Conservation (phyloP, 2,888 invertebrate species). For the Alloscopus bannaensis region DNA sequence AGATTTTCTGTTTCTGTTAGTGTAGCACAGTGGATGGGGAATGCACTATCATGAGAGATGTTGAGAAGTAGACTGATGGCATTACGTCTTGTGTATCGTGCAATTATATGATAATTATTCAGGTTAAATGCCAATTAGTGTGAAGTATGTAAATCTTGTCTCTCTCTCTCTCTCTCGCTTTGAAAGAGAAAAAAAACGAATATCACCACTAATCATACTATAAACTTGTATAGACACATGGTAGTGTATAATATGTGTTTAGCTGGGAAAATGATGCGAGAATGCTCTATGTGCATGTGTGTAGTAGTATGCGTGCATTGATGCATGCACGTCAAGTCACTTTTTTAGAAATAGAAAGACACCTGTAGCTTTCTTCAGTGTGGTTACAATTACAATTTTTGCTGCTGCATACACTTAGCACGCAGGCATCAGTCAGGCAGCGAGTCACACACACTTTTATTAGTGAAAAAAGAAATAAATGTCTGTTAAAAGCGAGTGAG, state of each 20-base stretch:
- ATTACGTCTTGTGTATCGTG: conserved; percentile 61
- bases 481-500: too few species aligned
- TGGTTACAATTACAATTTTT: conserved; percentile 40
- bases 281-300: conserved; percentile 1
- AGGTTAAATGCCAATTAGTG: conserved; percentile 68
- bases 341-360: conserved; percentile 65
- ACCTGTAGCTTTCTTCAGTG: conserved; percentile 66
- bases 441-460: conserved; percentile 12
- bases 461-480: too few species aligned
- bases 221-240: not conserved
- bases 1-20: conserved; percentile 57
- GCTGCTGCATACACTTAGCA: conserved; percentile 61
- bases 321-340: conserved; percentile 62
- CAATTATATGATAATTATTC: conserved; percentile 68
- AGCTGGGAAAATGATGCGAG: not conserved
- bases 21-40: conserved; percentile 25
- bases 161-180: too few species aligned
- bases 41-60: conserved; percentile 32
- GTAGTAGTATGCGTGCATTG: conserved; percentile 50
- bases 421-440: conserved; percentile 52
- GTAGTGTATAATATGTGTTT: not conserved
- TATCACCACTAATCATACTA: not conserved
- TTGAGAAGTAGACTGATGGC: conserved; percentile 48
- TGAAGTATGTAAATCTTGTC: conserved; percentile 67
- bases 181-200: conserved; percentile 12